Evolutionary conservation across 2,113 vertebrate species (phyloP).

Genomic region (Atherinomorus stipes): DNA sequence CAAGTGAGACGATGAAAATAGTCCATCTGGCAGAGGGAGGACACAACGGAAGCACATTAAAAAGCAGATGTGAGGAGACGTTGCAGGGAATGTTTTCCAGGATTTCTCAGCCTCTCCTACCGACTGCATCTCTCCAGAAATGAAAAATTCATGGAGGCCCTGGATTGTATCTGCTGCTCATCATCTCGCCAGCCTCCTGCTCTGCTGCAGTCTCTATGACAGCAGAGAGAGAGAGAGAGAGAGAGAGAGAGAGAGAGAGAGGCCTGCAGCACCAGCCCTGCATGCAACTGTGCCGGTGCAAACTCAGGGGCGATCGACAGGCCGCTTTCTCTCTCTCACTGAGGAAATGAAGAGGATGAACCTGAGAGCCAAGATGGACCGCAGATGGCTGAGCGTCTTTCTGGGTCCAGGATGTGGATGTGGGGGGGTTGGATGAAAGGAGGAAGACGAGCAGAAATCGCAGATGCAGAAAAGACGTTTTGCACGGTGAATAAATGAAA

Average conservation of each 20-base stretch:
- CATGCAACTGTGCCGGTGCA: too few species aligned
- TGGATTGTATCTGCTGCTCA: slow-evolving; percentile 62
- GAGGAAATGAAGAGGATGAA: too few species aligned
- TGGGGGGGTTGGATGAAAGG: too few species aligned
- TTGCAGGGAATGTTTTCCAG: slow-evolving; percentile 1
- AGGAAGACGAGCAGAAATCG: too few species aligned
- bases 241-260: neutral
- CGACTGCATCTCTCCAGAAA: slow-evolving; percentile 52
- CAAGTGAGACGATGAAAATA: too few species aligned
- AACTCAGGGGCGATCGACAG: too few species aligned
- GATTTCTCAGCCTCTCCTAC: slow-evolving; percentile 25
- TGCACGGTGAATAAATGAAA: too few species aligned
- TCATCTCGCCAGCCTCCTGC: slow-evolving; percentile 37
- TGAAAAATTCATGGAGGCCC: slow-evolving; percentile 71
- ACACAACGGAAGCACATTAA: neutral
- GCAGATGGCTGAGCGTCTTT: too few species aligned
- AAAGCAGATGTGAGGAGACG: slow-evolving; percentile 2
- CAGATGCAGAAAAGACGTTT: slow-evolving; percentile 16
- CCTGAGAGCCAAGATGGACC: too few species aligned
- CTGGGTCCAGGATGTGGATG: too few species aligned
- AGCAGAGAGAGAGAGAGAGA: slow-evolving; percentile 1
- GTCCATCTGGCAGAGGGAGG: too few species aligned
- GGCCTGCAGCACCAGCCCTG: neutral
- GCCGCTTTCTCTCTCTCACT: too few species aligned
- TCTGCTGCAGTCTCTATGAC: slow-evolving; percentile 8